These are phyloP conservation scores for Himalopsyche phryganea DNA, from an alignment of 1,140 invertebrate genomes.

Conservation along the genomic window DNA sequence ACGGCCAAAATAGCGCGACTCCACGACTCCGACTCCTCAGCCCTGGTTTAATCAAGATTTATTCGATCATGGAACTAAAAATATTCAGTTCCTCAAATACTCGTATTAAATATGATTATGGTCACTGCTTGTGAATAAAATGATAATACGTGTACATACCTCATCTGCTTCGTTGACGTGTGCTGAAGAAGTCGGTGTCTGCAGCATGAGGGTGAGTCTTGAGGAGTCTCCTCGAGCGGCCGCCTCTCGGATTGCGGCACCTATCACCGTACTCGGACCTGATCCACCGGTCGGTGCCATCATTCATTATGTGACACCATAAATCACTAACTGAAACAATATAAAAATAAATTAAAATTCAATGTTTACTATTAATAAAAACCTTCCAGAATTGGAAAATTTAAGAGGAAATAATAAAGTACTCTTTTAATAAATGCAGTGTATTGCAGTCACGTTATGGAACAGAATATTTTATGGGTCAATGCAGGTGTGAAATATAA, in stretches of 20 bases:
- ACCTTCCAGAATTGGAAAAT: neutral
- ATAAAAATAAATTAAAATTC: too few species aligned
- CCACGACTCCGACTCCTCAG: too few species aligned
- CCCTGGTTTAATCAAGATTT: too few species aligned
- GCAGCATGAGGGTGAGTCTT: constrained; percentile 47
- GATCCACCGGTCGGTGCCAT: constrained; percentile 37
- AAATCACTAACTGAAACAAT: neutral
- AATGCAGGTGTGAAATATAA: too few species aligned
- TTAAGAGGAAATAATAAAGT: neutral
- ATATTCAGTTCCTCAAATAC: too few species aligned
- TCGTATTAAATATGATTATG: too few species aligned
- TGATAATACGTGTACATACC: too few species aligned
- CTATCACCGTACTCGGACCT: constrained; percentile 37
- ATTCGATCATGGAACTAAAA: too few species aligned
- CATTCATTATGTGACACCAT: constrained; percentile 21
- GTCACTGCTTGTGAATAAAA: too few species aligned
- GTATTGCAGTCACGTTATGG: neutral
- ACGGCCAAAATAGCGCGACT: too few species aligned
- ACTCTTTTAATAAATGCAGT: neutral
- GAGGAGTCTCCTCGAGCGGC: constrained; percentile 53
- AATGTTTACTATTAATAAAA: too few species aligned
- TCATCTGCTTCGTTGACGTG: constrained; percentile 41
- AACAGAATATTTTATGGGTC: neutral
- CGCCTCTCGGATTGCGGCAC: constrained; percentile 53
- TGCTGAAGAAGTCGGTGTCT: constrained; percentile 35